Evolutionary conservation across 2,113 vertebrate genomes (phyloP).

Genomic region (Gymnobelideus leadbeateri): DNA sequence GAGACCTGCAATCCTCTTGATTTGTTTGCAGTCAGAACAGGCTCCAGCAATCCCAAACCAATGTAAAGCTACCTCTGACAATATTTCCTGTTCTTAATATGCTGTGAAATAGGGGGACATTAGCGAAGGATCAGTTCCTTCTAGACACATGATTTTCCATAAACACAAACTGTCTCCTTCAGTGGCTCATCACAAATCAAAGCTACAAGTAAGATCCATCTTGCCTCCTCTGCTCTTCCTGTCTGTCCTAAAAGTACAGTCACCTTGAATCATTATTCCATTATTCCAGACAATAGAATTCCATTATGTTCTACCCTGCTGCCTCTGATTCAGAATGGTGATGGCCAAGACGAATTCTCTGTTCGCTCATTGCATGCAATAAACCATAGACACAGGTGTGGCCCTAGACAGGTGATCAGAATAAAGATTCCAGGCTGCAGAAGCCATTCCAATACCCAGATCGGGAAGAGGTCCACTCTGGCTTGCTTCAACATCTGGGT

Average conservation of each 20-base stretch:
- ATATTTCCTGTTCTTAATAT: constrained; percentile 60
- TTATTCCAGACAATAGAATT: constrained; percentile 35
- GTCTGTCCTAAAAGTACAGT: constrained; percentile 26
- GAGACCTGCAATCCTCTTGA: constrained; percentile 51
- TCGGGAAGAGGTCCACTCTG: constrained; percentile 35
- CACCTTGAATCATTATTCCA: constrained; percentile 54
- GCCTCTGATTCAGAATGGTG: constrained; percentile 38
- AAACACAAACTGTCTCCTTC: constrained; percentile 40
- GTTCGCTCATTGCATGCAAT: constrained; percentile 37
- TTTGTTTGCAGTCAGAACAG: constrained; percentile 53
- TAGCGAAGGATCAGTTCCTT: constrained; percentile 49
- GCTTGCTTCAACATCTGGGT: constrained; percentile 50
- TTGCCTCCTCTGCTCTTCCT: constrained; percentile 43
- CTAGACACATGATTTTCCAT: constrained; percentile 36
- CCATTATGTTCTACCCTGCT: constrained; percentile 5
- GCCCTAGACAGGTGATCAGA: constrained; percentile 12
- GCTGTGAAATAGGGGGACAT: constrained; percentile 51
- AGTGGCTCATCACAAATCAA: constrained; percentile 28
- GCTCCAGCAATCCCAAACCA: constrained; percentile 54
- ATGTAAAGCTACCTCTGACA: constrained; percentile 36
- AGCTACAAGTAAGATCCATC: constrained; percentile 15
- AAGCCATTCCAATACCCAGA: constrained; percentile 19
- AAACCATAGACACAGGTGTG: constrained; percentile 15
- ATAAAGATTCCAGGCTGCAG: constrained; percentile 24
- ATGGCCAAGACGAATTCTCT: constrained; percentile 44